Conservation (phyloP, 2,888 invertebrate species). For the Epistrophe eligans region DNA sequence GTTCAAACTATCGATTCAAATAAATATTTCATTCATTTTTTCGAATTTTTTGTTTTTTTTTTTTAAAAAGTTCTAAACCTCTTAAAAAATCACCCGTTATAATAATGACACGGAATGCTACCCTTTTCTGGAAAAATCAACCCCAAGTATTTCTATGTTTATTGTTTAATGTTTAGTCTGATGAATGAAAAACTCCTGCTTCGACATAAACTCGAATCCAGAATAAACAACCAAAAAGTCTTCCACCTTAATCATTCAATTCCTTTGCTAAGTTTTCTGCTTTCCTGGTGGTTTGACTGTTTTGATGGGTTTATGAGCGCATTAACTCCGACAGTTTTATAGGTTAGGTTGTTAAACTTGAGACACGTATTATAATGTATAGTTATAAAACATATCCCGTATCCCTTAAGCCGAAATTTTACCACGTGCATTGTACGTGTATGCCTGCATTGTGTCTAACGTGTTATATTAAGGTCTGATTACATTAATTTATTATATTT, state of each 20-base stretch:
- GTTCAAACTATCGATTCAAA: no score
- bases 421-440: conserved; percentile 3
- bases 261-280: conserved; percentile 24
- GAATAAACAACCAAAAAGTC: not conserved
- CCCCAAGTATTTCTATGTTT: not conserved
- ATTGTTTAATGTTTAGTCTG: not conserved
- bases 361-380: not conserved
- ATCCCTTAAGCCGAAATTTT: not conserved
- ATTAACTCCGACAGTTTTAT: conserved; percentile 55
- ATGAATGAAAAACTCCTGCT: conserved; percentile 6
- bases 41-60: no score
- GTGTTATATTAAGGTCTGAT: not conserved
- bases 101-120: no score
- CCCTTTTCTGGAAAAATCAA: not conserved
- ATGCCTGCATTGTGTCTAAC: not conserved
- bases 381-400: no score
- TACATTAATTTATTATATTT: not conserved
- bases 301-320: conserved; percentile 56
- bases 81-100: no score
- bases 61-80: no score
- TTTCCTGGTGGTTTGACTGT: conserved; percentile 33
- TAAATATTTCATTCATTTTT: no score
- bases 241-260: not conserved
- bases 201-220: not conserved
- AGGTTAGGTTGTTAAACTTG: conserved; percentile 26